A percentile compares a stretch with the other conserved stretches of the same genome.
phyloP scores from a whole-genome alignment of 2,888 invertebrate genomes.

The Drosophila anomalata region DNA sequence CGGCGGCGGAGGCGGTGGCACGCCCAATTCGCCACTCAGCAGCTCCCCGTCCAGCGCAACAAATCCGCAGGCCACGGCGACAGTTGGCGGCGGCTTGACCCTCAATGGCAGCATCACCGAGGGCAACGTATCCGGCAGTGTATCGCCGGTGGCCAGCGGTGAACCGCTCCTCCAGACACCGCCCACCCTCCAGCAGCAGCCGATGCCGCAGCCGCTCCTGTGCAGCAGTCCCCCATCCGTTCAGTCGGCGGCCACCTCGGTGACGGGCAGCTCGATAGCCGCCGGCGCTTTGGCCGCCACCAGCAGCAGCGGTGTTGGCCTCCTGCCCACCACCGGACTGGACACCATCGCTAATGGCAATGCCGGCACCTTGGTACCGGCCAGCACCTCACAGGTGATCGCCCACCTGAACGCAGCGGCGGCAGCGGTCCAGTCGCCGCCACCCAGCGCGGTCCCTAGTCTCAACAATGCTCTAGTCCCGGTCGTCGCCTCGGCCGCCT shows the following conservation, averaged over 20 bases:
- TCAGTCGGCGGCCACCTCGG: slow-evolving; percentile 64
- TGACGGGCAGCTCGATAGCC: slow-evolving; percentile 76
- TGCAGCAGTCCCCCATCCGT: slow-evolving; percentile 67
- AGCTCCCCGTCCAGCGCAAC: slow-evolving; percentile 73
- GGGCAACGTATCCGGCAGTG: slow-evolving; percentile 69
- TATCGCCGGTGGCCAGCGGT: slow-evolving; percentile 71
- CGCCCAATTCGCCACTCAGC: slow-evolving; percentile 71
- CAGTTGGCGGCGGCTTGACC: slow-evolving; percentile 26
- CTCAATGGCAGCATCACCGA: slow-evolving; percentile 63
- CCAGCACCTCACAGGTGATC: slow-evolving; percentile 81
- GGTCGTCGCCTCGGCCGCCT: slow-evolving; percentile 81
- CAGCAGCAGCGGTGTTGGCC: slow-evolving; percentile 70
- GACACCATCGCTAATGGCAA: slow-evolving; percentile 67
- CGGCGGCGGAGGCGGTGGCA: slow-evolving; percentile 52
- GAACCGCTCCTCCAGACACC: slow-evolving; percentile 71
- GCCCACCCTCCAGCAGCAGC: slow-evolving; percentile 51
- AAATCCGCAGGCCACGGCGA: slow-evolving; percentile 51
- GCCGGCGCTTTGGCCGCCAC: slow-evolving; percentile 78
- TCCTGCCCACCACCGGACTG: slow-evolving; percentile 70
- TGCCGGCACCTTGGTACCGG: slow-evolving; percentile 45
- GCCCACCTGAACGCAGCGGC: slow-evolving; percentile 81
- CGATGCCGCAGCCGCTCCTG: slow-evolving; percentile 50
- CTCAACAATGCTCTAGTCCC: slow-evolving; percentile 85
- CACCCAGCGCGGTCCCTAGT: slow-evolving; percentile 83
- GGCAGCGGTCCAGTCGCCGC: slow-evolving; percentile 83